phyloP scores from a whole-genome alignment of 2,113 vertebrate genomes.

The Pollimyrus isidori region DNA sequence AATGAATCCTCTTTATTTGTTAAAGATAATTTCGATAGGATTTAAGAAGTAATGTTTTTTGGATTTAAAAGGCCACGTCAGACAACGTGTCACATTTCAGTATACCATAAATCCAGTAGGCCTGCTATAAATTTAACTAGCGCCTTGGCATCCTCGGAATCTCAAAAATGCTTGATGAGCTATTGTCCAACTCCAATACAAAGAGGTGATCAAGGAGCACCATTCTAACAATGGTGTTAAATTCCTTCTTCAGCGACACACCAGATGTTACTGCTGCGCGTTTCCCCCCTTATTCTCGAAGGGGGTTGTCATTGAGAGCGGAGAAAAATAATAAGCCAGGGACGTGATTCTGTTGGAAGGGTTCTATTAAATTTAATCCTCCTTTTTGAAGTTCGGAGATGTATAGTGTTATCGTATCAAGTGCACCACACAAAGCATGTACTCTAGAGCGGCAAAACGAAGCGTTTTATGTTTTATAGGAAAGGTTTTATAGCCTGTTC shows the following conservation, averaged over 20 bases:
- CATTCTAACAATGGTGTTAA: not conserved
- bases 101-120: not conserved
- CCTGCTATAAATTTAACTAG: not conserved
- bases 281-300: not conserved
- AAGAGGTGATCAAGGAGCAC: constrained; percentile 46
- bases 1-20: not conserved
- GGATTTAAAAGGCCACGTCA: not conserved
- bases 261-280: not conserved
- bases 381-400: not conserved
- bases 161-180: not conserved
- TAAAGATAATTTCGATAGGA: not conserved
- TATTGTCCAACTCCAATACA: not conserved
- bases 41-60: not conserved
- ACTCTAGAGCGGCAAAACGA: not conserved
- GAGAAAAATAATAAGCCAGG: not conserved
- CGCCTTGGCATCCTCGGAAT: not conserved
- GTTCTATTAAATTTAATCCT: not conserved
- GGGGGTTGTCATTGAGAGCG: not conserved
- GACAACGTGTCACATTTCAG: not conserved
- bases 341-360: not conserved
- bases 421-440: not conserved
- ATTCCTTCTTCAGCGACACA: too few species aligned
- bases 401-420: not conserved
- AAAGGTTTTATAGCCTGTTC: not conserved
- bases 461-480: not conserved